Base-by-base conservation (phyloP, 2,113 vertebrate genomes). In the Budorcas taxicolor region DNA sequence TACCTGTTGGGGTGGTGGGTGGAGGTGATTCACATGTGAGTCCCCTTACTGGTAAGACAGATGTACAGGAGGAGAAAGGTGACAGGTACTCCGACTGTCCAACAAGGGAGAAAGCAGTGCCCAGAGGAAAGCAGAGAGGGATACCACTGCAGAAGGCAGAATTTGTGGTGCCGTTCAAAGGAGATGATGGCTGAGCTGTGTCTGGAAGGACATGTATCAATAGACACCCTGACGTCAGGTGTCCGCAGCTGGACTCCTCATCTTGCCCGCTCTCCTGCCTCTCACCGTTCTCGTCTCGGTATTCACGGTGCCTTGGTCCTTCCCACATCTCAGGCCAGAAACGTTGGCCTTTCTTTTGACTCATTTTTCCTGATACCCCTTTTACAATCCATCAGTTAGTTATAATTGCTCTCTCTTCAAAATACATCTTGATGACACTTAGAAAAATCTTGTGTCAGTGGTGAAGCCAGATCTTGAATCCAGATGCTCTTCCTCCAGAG, bases 231-330 rank as follows among this genome's bases (percentile, higher is more conserved):
- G 23, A 25, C 0, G 29, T 45, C 53, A 29, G 33, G 1, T 1
- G 21, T 36, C 57, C n/a, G 14, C 3, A 55, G 15, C 43, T 3
- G 17, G 29, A 19, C 19, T 23, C 40, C 36, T 43, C 17, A 4
- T 17, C 17, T 17, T 13, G 15, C 4, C 9, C 9, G 19, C 8
- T 4, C 7, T 11, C 40, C 33, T 2, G 2, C 13, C 7, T 14
- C 43, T 86, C 13, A n/a, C 29, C 10, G 0, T n/a, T n/a, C 52
- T 71, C 53, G 4, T 82, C 1, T 0, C 0, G 3, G 19, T 5
- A n/a, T 43, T 19, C 27, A 2, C 1, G 27, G 13, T 17, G 19
- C 8, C 14, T 52, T 21, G 0, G 1, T 6, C 45, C 52, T 84
- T 47, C 76, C 33, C 31, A 17, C 12, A 29, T 10, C 29, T 47